These are phyloP conservation scores for Turritopsis dohrnii DNA, from an alignment of 30 jellyfish, hydroid and myxozoan genomes.

Conservation along the genomic window DNA sequence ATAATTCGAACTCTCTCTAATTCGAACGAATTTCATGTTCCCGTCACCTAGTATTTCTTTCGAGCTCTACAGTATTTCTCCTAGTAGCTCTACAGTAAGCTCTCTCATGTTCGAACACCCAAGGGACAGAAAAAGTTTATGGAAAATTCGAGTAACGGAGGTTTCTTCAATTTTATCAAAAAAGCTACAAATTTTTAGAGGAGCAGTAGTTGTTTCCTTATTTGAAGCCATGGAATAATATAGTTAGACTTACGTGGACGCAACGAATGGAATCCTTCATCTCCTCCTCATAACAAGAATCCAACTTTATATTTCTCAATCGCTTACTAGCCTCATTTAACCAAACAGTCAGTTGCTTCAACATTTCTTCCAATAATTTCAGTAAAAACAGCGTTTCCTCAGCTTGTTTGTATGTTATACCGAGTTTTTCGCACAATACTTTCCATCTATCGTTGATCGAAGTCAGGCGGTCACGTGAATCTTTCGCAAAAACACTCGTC, in stretches of 20 bases:
- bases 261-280: slow-evolving; percentile 36
- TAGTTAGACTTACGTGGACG: slow-evolving; percentile 42
- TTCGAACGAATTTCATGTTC: too few species aligned
- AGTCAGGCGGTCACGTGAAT: slow-evolving; percentile 28
- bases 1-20: too few species aligned
- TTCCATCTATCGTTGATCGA: slow-evolving; percentile 55
- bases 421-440: slow-evolving; percentile 55
- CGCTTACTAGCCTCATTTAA: slow-evolving; percentile 39
- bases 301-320: slow-evolving; percentile 21
- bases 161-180: too few species aligned
- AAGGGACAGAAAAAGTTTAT: too few species aligned
- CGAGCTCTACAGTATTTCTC: too few species aligned
- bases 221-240: not conserved
- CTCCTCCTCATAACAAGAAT: slow-evolving; percentile 38
- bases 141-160: too few species aligned
- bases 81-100: too few species aligned
- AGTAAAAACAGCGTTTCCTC: slow-evolving; percentile 64
- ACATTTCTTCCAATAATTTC: slow-evolving; percentile 75
- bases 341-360: slow-evolving; percentile 74
- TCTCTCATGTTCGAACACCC: too few species aligned
- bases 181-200: too few species aligned
- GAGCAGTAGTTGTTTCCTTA: not conserved
- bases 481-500: slow-evolving; percentile 55
- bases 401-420: slow-evolving; percentile 44
- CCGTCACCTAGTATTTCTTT: too few species aligned